phyloP scores from a whole-genome alignment of 2,797 vertebrate genomes.

The Lepus oiostolus region DNA sequence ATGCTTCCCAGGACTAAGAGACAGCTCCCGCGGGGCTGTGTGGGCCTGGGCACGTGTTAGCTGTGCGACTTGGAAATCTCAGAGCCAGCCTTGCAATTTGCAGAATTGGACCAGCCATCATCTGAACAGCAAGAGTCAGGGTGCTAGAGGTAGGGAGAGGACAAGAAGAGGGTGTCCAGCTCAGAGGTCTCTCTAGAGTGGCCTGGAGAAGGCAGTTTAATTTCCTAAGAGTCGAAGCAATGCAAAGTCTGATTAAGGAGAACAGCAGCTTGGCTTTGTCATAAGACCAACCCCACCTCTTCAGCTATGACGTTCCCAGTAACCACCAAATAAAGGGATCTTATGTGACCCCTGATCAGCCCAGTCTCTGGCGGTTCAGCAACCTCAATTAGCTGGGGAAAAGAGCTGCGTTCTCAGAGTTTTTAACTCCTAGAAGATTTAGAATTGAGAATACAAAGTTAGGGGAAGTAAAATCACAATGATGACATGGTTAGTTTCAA shows the following conservation, averaged over 20 bases:
- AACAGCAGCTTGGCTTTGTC: neutral
- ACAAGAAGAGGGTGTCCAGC: neutral
- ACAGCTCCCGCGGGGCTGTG: neutral
- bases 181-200: neutral
- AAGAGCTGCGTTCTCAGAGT: neutral
- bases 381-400: constrained; percentile 7
- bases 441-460: constrained; percentile 44
- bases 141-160: neutral
- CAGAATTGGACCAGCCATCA: neutral
- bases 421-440: neutral
- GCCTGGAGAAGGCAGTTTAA: neutral
- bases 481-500: constrained; percentile 1
- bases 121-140: neutral
- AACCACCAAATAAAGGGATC: neutral
- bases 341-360: neutral
- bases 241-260: neutral
- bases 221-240: neutral
- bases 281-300: neutral
- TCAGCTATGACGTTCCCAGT: too few relatives aligned
- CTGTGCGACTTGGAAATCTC: neutral
- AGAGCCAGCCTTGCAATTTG: neutral
- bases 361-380: neutral
- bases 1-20: neutral
- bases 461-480: neutral
- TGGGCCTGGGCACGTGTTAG: neutral